Evolutionary conservation across 2,113 vertebrate species (phyloP).

Genomic region (Barbus barbus): DNA sequence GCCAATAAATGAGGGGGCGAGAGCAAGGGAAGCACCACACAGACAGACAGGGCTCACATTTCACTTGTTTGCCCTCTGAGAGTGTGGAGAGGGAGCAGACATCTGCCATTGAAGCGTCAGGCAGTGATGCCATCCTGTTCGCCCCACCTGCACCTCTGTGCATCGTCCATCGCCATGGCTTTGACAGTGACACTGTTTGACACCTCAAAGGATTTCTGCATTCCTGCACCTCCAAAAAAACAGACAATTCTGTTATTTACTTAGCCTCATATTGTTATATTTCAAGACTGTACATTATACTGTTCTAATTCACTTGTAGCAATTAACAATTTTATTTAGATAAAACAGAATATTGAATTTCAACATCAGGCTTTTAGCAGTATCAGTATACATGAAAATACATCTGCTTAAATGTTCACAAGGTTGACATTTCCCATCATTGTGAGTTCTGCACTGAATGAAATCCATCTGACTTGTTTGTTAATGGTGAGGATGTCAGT

Average conservation of each 20-base stretch:
- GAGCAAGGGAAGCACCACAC: slow-evolving; percentile 62
- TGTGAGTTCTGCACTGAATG: background rate
- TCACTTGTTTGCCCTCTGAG: slow-evolving; percentile 47
- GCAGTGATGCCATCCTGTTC: slow-evolving; percentile 36
- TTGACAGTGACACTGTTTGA: slow-evolving; percentile 38
- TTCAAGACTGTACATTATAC: background rate
- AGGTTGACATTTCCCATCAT: background rate
- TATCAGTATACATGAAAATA: no score
- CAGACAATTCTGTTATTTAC: background rate
- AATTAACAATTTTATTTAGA: background rate
- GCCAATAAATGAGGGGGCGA: slow-evolving; percentile 70
- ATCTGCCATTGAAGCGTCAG: slow-evolving; percentile 18
- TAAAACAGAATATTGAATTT: background rate
- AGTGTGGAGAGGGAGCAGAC: slow-evolving; percentile 39
- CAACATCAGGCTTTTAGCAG: background rate
- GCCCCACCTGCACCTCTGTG: slow-evolving; percentile 9
- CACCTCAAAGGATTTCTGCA: slow-evolving; percentile 28
- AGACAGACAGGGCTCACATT: slow-evolving; percentile 51
- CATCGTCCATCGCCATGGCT: slow-evolving; percentile 28
- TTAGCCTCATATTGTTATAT: background rate
- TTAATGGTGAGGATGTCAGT: background rate
- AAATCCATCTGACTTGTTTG: background rate
- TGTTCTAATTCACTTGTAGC: background rate
- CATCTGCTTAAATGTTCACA: no score
- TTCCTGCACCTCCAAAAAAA: no score